phyloP scores from a whole-genome alignment of 2,797 vertebrate genomes.

The Myotis vivesi region DNA sequence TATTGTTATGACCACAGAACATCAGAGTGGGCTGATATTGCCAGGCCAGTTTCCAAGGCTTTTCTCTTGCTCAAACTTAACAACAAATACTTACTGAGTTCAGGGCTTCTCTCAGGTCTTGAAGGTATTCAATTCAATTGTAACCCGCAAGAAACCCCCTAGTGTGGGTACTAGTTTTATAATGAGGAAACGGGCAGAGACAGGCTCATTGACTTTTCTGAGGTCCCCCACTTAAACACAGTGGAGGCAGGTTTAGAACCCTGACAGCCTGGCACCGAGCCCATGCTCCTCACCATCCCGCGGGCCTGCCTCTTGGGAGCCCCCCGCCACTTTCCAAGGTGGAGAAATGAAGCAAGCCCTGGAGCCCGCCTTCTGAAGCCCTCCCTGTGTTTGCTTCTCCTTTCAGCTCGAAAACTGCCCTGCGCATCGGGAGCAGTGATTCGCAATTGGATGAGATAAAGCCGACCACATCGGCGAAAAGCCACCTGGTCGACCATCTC shows the following conservation, averaged over 20 bases:
- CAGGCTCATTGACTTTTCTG: not conserved
- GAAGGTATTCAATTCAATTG: not conserved
- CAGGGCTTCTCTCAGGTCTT: not conserved
- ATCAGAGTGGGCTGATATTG: not conserved
- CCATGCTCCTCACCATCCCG: too few species aligned
- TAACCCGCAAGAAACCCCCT: not conserved
- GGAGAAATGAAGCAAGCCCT: rapidly evolving
- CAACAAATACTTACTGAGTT: not conserved
- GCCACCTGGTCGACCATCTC: conserved; percentile 67
- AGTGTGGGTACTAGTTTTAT: not conserved
- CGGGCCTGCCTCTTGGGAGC: too few species aligned
- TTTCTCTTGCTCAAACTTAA: not conserved
- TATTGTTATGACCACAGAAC: not conserved
- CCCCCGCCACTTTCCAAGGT: not conserved
- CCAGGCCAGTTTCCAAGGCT: not conserved
- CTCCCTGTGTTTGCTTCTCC: not conserved
- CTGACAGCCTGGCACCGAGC: not conserved
- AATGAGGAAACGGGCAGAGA: not conserved
- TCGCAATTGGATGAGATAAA: not conserved
- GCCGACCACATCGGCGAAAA: rapidly evolving
- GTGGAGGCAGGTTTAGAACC: not conserved
- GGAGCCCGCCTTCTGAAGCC: not conserved
- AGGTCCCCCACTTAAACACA: not conserved
- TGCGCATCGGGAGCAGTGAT: conserved; percentile 48
- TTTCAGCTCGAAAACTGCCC: conserved; percentile 67